Conservation (phyloP, 2,888 invertebrate genomes). For the Drosophila demipolita region DNA sequence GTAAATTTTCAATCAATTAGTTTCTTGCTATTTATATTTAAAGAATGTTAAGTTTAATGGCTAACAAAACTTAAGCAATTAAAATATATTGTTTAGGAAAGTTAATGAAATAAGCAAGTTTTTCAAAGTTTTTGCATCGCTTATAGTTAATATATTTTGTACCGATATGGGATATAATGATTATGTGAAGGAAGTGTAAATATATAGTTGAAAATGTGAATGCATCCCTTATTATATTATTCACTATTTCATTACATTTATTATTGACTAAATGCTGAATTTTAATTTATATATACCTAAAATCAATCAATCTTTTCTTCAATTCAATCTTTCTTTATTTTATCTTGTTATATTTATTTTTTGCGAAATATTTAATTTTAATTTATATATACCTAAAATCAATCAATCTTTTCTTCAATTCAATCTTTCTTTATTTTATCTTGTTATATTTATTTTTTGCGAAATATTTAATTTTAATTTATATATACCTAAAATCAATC, state of each 20-base stretch:
- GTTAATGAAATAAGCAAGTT: not conserved
- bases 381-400: not conserved
- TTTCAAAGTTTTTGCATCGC: not conserved
- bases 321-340: no score
- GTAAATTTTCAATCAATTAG: not conserved
- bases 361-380: no score
- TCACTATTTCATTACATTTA: not conserved
- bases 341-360: no score
- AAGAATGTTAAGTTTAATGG: not conserved
- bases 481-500: no score
- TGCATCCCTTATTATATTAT: not conserved
- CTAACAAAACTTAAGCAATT: not conserved
- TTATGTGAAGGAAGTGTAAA: not conserved
- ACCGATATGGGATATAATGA: rapidly evolving
- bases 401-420: no score
- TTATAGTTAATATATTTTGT: not conserved
- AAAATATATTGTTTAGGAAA: not conserved
- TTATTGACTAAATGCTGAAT: not conserved
- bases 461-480: no score
- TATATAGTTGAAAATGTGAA: not conserved
- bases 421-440: no score
- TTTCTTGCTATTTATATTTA: not conserved
- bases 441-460: no score
- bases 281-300: not conserved
- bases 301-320: no score